A percentile compares a stretch with the other conserved stretches of the same genome.
phyloP scores from a whole-genome alignment of 2,113 vertebrate species.

The Alligator mississippiensis region DNA sequence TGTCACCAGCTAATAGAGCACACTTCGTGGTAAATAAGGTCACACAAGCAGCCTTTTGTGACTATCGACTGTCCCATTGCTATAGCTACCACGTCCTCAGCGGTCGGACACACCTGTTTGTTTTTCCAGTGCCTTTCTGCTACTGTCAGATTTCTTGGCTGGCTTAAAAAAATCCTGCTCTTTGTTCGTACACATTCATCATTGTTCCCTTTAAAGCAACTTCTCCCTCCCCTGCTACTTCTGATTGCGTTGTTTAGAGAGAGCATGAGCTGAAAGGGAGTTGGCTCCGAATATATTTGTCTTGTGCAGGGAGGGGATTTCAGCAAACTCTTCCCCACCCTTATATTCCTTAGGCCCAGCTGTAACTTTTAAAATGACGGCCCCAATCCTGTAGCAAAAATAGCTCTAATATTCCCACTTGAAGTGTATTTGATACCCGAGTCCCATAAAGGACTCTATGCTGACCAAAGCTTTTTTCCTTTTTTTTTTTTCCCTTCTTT shows the following conservation, averaged over 20 bases:
- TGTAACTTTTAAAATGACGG: fast-evolving
- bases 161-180: slow-evolving; percentile 30
- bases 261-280: neutral
- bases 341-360: neutral
- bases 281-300: neutral
- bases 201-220: neutral
- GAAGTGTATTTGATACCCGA: too few relatives aligned
- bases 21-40: slow-evolving; percentile 36
- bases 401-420: neutral
- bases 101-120: slow-evolving; percentile 66
- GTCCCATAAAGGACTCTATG: too few relatives aligned
- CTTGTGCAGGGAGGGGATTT: neutral
- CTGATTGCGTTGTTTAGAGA: neutral
- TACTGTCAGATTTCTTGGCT: slow-evolving; percentile 13
- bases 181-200: fast-evolving
- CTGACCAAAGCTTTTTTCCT: neutral
- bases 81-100: slow-evolving; percentile 53
- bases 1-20: neutral
- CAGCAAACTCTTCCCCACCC: fast-evolving
- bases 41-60: slow-evolving; percentile 63
- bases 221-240: neutral
- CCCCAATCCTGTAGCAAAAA: neutral
- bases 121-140: slow-evolving; percentile 70
- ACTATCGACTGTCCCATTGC: slow-evolving; percentile 66
- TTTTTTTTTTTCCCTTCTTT: too few relatives aligned